Conservation (phyloP, 2,113 vertebrate genomes). For the Odocoileus virginianus region DNA sequence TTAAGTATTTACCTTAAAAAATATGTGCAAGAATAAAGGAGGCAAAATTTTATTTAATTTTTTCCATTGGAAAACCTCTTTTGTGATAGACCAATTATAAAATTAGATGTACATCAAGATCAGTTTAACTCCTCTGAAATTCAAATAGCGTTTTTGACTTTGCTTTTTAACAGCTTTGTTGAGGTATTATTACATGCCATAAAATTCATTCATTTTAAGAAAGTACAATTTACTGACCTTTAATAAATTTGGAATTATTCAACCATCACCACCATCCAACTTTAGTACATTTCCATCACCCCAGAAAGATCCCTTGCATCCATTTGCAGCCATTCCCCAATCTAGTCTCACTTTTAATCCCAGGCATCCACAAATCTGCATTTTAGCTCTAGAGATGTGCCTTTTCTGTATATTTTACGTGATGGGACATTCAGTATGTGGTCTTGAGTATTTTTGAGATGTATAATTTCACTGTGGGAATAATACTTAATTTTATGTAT, state of each 20-base stretch:
- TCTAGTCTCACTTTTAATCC: neutral
- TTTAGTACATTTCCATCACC: neutral
- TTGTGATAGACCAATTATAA: slow-evolving; percentile 11
- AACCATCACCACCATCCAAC: neutral
- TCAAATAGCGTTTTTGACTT: neutral
- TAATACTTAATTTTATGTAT: neutral
- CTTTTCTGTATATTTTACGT: neutral
- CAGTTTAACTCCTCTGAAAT: slow-evolving; percentile 16
- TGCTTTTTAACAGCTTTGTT: neutral
- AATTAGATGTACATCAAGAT: neutral
- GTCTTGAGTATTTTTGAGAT: neutral
- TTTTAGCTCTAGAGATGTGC: neutral
- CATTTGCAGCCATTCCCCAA: neutral
- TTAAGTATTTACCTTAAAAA: slow-evolving; percentile 34
- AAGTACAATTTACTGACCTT: neutral
- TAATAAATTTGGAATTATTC: neutral
- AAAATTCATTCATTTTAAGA: neutral
- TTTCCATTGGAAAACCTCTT: neutral
- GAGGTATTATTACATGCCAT: neutral
- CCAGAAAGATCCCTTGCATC: neutral
- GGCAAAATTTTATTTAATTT: slow-evolving; percentile 12
- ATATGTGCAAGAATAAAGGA: neutral
- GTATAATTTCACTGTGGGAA: neutral
- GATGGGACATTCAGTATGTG: neutral
- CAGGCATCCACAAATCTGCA: neutral